Conservation (phyloP, 2,113 vertebrate genomes). For the Nibea albiflora region DNA sequence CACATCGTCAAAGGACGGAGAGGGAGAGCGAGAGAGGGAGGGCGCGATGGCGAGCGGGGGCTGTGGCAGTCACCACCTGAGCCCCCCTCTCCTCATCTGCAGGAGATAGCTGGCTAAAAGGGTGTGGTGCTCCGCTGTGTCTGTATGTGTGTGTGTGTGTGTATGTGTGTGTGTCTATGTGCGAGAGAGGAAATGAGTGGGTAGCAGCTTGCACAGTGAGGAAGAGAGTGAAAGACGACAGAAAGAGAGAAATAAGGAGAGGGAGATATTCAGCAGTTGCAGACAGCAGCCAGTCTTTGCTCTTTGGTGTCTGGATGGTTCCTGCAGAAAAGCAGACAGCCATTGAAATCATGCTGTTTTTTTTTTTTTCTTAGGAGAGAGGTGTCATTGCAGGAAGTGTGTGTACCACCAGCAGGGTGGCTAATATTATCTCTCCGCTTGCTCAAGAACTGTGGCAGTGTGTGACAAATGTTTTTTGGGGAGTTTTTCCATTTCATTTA, state of each 20-base stretch:
- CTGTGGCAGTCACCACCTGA: conserved; percentile 79
- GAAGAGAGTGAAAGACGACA: conserved; percentile 59
- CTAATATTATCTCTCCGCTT: conserved; percentile 7
- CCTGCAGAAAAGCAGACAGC: conserved; percentile 39
- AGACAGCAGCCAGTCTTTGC: conserved; percentile 71
- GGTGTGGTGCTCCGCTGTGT: conserved; percentile 80
- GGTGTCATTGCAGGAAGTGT: conserved; percentile 27
- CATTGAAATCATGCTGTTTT: conserved; percentile 33
- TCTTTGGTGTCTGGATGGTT: conserved; percentile 57
- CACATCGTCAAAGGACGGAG: conserved; percentile 17
- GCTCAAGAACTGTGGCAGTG: background rate
- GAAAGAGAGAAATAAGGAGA: conserved; percentile 44
- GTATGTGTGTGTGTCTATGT: conserved; percentile 28
- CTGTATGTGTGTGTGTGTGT: conserved; percentile 29
- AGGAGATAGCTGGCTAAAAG: conserved; percentile 82
- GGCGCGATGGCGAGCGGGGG: conserved; percentile 36
- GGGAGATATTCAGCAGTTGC: conserved; percentile 54
- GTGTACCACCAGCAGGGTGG: conserved; percentile 15
- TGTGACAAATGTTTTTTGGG: conserved; percentile 5
- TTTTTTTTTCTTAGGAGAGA: conserved; percentile 24
- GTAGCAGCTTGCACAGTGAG: conserved; percentile 68
- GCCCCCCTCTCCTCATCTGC: conserved; percentile 76
- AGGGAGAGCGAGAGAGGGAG: background rate
- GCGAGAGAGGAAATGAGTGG: conserved; percentile 60
- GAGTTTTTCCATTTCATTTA: conserved; percentile 8